Conservation (phyloP, 2,888 invertebrate genomes). For the Plagiodera versicolora region DNA sequence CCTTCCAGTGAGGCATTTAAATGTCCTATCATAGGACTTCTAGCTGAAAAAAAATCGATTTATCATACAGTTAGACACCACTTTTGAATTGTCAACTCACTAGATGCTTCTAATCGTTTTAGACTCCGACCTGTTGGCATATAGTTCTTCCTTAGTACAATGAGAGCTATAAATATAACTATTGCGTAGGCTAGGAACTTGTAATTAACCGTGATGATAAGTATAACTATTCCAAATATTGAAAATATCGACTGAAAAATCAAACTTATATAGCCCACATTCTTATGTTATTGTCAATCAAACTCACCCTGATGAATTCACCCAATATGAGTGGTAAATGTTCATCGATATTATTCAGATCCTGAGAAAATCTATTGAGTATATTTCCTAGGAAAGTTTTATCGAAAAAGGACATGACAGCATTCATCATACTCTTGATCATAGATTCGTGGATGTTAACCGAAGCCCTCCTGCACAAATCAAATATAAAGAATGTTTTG, state of each 20-base stretch:
- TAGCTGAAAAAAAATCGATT: conserved; percentile 39
- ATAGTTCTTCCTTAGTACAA: conserved; percentile 50
- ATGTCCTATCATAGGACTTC: conserved; percentile 51
- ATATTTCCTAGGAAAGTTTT: conserved; percentile 49
- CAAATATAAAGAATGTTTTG: conserved; percentile 31
- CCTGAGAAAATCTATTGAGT: conserved; percentile 65
- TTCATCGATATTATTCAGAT: conserved; percentile 71
- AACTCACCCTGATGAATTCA: conserved; percentile 35
- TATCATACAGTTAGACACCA: neutral
- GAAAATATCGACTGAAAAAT: conserved; percentile 30
- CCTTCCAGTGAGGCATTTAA: conserved; percentile 52
- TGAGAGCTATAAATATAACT: conserved; percentile 35
- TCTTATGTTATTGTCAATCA: neutral
- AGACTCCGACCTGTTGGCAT: conserved; percentile 71
- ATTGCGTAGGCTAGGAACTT: conserved; percentile 37
- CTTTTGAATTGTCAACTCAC: conserved; percentile 53
- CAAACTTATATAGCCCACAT: neutral
- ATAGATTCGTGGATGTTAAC: conserved; percentile 66
- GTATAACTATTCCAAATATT: conserved; percentile 31
- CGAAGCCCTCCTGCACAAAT: conserved; percentile 36
- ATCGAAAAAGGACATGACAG: conserved; percentile 53
- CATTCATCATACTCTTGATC: conserved; percentile 56
- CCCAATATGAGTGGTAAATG: conserved; percentile 34
- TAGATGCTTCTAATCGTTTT: conserved; percentile 69
- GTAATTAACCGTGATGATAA: conserved; percentile 36